These are phyloP conservation scores for Pangasius mekongensis DNA, from an alignment of 2,797 vertebrate species.

Conservation along the genomic window DNA sequence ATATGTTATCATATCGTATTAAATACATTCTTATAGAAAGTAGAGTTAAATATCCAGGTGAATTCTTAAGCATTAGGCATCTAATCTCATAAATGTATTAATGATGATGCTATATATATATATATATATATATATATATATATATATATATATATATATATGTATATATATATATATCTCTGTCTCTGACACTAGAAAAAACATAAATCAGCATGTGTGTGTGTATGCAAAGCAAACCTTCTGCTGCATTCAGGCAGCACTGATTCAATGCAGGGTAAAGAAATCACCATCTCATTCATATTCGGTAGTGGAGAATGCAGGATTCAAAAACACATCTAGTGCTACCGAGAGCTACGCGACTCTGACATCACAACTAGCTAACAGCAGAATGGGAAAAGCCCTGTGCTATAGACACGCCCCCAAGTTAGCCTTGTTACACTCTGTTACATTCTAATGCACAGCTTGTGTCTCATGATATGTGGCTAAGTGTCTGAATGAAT, in stretches of 20 bases:
- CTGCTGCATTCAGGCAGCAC: too few relatives aligned
- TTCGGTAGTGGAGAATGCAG: background rate
- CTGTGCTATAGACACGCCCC: background rate
- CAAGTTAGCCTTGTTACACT: background rate
- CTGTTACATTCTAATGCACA: too few relatives aligned
- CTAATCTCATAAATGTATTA: background rate
- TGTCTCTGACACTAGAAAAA: too few relatives aligned
- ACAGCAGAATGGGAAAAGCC: background rate
- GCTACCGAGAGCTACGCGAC: background rate
- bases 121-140: too few relatives aligned
- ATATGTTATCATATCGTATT: background rate
- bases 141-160: too few relatives aligned
- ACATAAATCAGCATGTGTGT: too few relatives aligned
- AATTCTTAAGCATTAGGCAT: background rate
- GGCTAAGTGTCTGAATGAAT: background rate
- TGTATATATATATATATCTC: too few relatives aligned
- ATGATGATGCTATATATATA: too few relatives aligned
- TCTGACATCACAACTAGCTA: background rate
- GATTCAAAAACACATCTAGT: background rate
- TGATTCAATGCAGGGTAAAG: too few relatives aligned
- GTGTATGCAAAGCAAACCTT: too few relatives aligned
- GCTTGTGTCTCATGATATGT: background rate
- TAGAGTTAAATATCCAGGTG: background rate
- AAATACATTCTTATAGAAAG: background rate
- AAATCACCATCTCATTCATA: too few relatives aligned